These are phyloP conservation scores for Zaprionus lachaisei DNA, from an alignment of 1,140 invertebrate species.

Conservation along the genomic window DNA sequence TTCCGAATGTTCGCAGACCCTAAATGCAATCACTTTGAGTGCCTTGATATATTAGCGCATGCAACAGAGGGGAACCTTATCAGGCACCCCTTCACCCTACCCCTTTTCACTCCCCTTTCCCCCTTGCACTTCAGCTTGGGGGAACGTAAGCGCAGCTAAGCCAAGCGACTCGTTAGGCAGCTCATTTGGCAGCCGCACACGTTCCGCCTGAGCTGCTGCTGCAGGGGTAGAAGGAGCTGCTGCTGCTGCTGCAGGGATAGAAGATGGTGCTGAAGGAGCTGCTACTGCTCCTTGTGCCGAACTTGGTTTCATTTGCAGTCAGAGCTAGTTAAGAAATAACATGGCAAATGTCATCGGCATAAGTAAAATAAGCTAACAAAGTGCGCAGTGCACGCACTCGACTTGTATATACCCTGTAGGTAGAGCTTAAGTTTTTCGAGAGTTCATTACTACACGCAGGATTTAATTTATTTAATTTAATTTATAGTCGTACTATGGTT, in stretches of 20 bases:
- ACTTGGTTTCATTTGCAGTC: conserved; percentile 66
- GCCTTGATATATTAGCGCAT: conserved; percentile 70
- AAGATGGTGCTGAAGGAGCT: neutral
- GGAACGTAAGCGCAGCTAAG: conserved; percentile 50
- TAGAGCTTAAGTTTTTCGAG: neutral
- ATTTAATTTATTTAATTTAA: too few species aligned
- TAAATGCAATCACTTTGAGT: conserved; percentile 75
- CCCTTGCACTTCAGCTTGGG: neutral
- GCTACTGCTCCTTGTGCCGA: conserved; percentile 18
- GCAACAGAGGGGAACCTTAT: conserved; percentile 6
- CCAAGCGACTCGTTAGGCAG: conserved; percentile 55
- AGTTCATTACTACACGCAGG: neutral
- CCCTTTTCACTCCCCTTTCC: too few species aligned
- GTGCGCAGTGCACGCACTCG: neutral
- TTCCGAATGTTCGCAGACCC: conserved; percentile 12
- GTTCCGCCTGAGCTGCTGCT: conserved; percentile 19
- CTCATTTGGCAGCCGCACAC: conserved; percentile 72
- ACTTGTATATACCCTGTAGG: neutral
- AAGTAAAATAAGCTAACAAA: conserved; percentile 28
- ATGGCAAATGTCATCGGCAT: conserved; percentile 65
- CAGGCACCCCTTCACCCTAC: neutral
- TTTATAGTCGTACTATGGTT: too few species aligned
- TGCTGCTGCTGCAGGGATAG: neutral
- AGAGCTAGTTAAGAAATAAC: conserved; percentile 75
- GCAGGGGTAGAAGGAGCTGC: neutral